Conservation (phyloP, 2,888 invertebrate species). For the Balanococcus diminutus region DNA sequence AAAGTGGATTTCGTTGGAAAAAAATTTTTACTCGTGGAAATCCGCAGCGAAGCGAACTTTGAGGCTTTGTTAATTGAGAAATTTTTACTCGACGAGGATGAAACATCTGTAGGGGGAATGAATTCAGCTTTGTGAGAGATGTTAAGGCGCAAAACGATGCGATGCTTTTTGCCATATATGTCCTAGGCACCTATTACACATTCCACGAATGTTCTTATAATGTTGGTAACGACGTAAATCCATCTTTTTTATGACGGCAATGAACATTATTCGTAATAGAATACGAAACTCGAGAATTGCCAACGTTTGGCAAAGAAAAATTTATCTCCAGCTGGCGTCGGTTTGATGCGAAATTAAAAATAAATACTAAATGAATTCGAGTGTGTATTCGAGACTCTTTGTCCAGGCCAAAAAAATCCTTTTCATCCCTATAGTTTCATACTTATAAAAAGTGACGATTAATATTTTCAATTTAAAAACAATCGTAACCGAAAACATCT, state of each 20-base stretch:
- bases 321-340: not conserved
- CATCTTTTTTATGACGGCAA: slow-evolving; percentile 25
- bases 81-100: not conserved
- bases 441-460: not conserved
- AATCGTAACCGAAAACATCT: not conserved
- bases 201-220: slow-evolving; percentile 25
- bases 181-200: slow-evolving; percentile 1
- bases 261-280: slow-evolving; percentile 25
- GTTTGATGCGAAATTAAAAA: slow-evolving; percentile 22
- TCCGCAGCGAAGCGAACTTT: not conserved
- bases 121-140: not conserved
- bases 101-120: not conserved
- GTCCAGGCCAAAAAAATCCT: not conserved
- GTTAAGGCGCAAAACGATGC: not conserved
- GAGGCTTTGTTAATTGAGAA: not conserved
- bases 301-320: slow-evolving; percentile 11
- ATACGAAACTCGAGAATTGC: not conserved
- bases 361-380: slow-evolving; percentile 10
- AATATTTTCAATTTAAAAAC: slow-evolving; percentile 1
- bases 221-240: slow-evolving; percentile 24
- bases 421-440: not conserved
- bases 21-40: not conserved
- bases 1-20: not conserved
- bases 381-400: not conserved
- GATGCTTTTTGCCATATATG: not conserved